Evolutionary conservation across 2,113 vertebrate genomes (phyloP).

Genomic region (Gavia stellata): DNA sequence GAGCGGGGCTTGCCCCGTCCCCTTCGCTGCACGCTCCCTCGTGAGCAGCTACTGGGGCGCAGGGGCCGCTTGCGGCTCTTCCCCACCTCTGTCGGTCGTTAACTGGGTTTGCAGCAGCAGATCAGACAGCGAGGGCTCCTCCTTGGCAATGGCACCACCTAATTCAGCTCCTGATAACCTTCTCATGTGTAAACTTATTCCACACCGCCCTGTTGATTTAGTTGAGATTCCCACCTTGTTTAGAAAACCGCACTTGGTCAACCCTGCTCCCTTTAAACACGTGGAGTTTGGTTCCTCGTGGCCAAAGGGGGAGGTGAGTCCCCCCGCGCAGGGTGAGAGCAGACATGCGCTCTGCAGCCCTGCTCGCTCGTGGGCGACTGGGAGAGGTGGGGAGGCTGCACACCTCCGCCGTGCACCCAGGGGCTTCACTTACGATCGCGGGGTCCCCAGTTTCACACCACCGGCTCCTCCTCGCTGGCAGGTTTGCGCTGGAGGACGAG

Average conservation of each 20-base stretch:
- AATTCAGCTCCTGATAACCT: not conserved
- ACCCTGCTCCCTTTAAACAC: not conserved
- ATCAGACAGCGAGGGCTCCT: not conserved
- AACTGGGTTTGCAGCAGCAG: not conserved
- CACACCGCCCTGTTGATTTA: not conserved
- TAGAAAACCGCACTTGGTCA: not conserved
- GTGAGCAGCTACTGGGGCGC: rapidly evolving
- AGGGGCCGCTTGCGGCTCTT: rapidly evolving
- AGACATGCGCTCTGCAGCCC: rapidly evolving
- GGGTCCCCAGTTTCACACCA: not conserved
- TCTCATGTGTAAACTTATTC: not conserved
- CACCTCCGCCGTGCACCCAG: not conserved
- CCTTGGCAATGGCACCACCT: not conserved
- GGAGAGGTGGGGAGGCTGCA: no score
- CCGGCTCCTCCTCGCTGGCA: not conserved
- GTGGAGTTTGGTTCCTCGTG: not conserved
- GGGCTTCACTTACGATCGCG: not conserved
- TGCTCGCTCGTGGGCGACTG: rapidly evolving
- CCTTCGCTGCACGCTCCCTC: rapidly evolving
- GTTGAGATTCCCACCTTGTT: not conserved
- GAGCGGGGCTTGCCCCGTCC: no score
- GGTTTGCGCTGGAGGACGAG: not conserved
- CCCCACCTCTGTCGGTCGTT: rapidly evolving
- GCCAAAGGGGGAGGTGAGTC: not conserved
- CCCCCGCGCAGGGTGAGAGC: rapidly evolving